phyloP scores from a whole-genome alignment of 2,888 invertebrate genomes.

The Hermaeophaga mercurialis region DNA sequence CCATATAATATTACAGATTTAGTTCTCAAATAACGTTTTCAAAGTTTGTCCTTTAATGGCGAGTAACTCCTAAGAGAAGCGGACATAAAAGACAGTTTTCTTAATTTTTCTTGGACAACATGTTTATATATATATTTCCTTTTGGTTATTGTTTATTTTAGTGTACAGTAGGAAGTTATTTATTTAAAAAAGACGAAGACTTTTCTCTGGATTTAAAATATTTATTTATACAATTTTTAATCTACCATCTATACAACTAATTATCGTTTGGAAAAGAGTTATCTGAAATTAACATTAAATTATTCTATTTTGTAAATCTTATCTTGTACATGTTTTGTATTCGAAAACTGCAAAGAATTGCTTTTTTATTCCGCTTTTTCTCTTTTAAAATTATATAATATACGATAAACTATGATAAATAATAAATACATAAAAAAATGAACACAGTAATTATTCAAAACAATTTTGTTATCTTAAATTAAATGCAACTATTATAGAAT shows the following conservation, averaged over 20 bases:
- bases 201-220: slow-evolving; percentile 1
- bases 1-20: too few relatives aligned
- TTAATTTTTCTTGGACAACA: too few relatives aligned
- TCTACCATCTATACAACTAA: slow-evolving; percentile 12
- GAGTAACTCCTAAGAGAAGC: too few relatives aligned
- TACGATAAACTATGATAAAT: slow-evolving; percentile 38
- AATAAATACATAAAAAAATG: slow-evolving; percentile 42
- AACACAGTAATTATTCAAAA: slow-evolving; percentile 42
- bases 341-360: neutral
- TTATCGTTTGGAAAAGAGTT: slow-evolving; percentile 1
- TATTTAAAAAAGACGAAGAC: neutral
- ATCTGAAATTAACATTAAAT: slow-evolving; percentile 1
- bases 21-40: too few relatives aligned
- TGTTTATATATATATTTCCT: too few relatives aligned
- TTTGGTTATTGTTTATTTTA: too few relatives aligned
- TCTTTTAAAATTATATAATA: slow-evolving; percentile 28
- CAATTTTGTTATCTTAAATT: slow-evolving; percentile 36
- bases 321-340: neutral
- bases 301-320: neutral
- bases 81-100: too few relatives aligned
- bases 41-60: too few relatives aligned
- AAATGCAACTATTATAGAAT: slow-evolving; percentile 48
- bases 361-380: slow-evolving; percentile 15
- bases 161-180: too few relatives aligned
- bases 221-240: slow-evolving; percentile 14